Base-by-base conservation (phyloP, 2,113 vertebrate genomes). In the Rhineura floridana region DNA sequence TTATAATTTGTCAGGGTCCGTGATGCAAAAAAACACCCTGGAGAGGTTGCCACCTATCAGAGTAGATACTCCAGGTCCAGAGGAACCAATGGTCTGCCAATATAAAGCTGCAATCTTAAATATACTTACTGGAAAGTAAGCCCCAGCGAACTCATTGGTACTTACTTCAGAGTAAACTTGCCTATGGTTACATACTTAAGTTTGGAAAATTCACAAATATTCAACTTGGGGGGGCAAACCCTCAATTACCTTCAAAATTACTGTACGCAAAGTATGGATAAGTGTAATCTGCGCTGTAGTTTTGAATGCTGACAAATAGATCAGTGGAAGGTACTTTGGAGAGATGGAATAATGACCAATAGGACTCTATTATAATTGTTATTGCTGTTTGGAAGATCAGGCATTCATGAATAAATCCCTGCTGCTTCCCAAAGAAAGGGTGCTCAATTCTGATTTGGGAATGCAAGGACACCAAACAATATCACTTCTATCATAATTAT, bases 271-370 rank as follows among this genome's bases (percentile, higher is more conserved):
- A 69, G 33, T 69, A 30, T 33, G 9, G 10, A 3, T 69, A 69
- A n/a, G 65, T 33, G 33, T 69, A 69, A 11, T 28, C 65, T 30
- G 28, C 28, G 8, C 1, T 0, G 33, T 23, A 0, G 28, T 63
- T 90, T 86, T 46, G 84, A 70, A 86, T n/a, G 67, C 3, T 73
- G 87, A 88, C 0, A 84, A 88, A 84, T 83, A 77, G 10, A 83
- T 36, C 46, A 65, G 12, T 10, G 0, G 23, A 70, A 33, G 5
- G 33, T 59, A 81, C 19, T 59, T 2, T 2, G 62, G 81, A 0
- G 6, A 65, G 87, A 73, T 59, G 52, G 9, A 46, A 83, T 9
- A 15, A 44, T 46, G 42, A 46, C n/a, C n/a, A n/a, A n/a, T n/a
- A n/a, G n/a, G n/a, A 1, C 33, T 28, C 4, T 70, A 70, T 65